These are phyloP conservation scores for Daphoenositta chrysoptera DNA, from an alignment of 2,113 vertebrate species.

Conservation along the genomic window DNA sequence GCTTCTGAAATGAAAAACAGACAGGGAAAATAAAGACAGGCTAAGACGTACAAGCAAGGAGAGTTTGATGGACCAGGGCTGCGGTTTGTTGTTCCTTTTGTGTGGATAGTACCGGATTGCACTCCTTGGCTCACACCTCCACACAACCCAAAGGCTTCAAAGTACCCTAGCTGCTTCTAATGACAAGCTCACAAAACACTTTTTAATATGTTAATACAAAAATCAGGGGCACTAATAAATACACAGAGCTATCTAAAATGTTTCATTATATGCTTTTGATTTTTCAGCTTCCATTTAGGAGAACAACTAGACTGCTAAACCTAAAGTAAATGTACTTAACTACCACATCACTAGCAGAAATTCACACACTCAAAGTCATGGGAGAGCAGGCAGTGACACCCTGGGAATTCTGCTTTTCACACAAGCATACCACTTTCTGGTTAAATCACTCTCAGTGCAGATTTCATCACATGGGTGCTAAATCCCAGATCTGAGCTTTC, in stretches of 20 bases:
- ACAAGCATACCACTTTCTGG: not conserved
- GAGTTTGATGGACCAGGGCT: not conserved
- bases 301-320: not conserved
- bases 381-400: not conserved
- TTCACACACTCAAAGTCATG: not conserved
- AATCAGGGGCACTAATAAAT: not conserved
- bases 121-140: not conserved
- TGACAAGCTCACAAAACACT: not conserved
- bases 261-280: not conserved
- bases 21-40: not conserved
- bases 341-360: not conserved
- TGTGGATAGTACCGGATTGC: not conserved
- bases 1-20: constrained; percentile 23
- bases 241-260: not conserved
- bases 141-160: not conserved
- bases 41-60: not conserved
- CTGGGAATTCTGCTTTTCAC: not conserved
- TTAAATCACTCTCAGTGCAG: not conserved
- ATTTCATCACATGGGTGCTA: not conserved
- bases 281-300: not conserved
- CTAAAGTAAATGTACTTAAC: not conserved
- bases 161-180: not conserved
- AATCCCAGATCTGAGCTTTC: not conserved
- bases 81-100: not conserved
- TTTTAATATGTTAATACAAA: not conserved